Evolutionary conservation across 2,888 invertebrate genomes (phyloP), one percentile per base, ranked within the genome.

Genomic region (Leucoma salicis): DNA sequence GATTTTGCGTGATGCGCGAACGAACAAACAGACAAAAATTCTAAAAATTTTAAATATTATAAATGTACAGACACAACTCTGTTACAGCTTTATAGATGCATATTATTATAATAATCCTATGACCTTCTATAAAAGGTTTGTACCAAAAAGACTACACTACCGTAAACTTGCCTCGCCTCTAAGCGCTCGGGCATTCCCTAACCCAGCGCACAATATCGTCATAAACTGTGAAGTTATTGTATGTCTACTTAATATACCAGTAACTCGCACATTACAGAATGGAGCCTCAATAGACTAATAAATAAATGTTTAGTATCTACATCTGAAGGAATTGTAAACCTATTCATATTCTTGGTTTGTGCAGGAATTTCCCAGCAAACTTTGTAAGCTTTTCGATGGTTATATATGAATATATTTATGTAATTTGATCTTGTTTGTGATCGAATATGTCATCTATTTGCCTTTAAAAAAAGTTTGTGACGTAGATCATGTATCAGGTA

Each of bases 191-290:
- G 28, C 28, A 42, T 38, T 42, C 37, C 29, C 21, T 34, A 31
- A 28, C 33, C 11, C 28, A 12, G 32, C 24, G 15, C 24, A 34
- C 35, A 33, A 45, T 44, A 40, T 37, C 36, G 31, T 45, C 40
- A 34, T 36, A 40, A 34, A 45, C 25, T 36, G 18, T 36, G 13
- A 33, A 31, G 32, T 35, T 39, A 39, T 44, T 44, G 24, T 37
- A 41, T 37, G 14, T 24, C 15, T 37, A 33, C 33, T 33, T 29
- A 40, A 29, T 45, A 33, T 34, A 33, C 18, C 13, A 28, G 29
- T 15, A 12, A 18, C 24, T 25, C 21, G 28, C 32, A 35, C 36
- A 29, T 14, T 37, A 40, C 32, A 29, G 16, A 40, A 40, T 37
- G 27, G 36, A 12, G 12, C 3, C 28, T 39, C 39, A 39, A 44